phyloP scores from a whole-genome alignment of 2,888 invertebrate genomes.

The Athalia circularis region DNA sequence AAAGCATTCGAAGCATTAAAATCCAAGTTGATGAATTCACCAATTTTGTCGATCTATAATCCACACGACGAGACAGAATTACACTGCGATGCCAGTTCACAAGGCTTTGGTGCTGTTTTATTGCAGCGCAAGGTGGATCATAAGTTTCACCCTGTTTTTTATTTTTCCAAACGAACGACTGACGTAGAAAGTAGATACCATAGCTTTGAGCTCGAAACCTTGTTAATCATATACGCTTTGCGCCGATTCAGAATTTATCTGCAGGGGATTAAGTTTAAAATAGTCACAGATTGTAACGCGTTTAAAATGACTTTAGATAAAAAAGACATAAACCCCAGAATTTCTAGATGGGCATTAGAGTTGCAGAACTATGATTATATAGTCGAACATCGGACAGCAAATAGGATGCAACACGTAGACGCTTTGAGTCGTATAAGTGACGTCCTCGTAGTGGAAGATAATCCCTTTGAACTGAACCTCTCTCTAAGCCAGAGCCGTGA shows the following conservation, averaged over 20 bases:
- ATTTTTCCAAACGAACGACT: slow-evolving; percentile 63
- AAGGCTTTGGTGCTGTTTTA: slow-evolving; percentile 63
- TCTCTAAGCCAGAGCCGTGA: slow-evolving; percentile 47
- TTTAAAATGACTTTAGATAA: slow-evolving; percentile 59
- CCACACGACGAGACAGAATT: slow-evolving; percentile 63
- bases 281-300: slow-evolving; percentile 62
- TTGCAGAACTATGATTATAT: slow-evolving; percentile 58
- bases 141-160: slow-evolving; percentile 62
- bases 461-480: slow-evolving; percentile 42
- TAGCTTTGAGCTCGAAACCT: slow-evolving; percentile 64
- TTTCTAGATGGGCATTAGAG: slow-evolving; percentile 59
- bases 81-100: slow-evolving; percentile 65
- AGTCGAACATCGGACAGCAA: slow-evolving; percentile 55
- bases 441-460: slow-evolving; percentile 22
- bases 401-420: slow-evolving; percentile 60
- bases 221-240: slow-evolving; percentile 57
- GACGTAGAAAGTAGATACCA: slow-evolving; percentile 60
- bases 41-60: slow-evolving; percentile 62
- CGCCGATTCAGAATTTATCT: slow-evolving; percentile 60
- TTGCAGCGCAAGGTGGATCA: slow-evolving; percentile 61
- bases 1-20: slow-evolving; percentile 53
- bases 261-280: slow-evolving; percentile 59
- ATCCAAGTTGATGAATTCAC: slow-evolving; percentile 51
- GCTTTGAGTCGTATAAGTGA: slow-evolving; percentile 55
- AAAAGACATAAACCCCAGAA: slow-evolving; percentile 61